Base-by-base conservation (phyloP, 2,797 vertebrate genomes). In the Notolepis coatsorum region DNA sequence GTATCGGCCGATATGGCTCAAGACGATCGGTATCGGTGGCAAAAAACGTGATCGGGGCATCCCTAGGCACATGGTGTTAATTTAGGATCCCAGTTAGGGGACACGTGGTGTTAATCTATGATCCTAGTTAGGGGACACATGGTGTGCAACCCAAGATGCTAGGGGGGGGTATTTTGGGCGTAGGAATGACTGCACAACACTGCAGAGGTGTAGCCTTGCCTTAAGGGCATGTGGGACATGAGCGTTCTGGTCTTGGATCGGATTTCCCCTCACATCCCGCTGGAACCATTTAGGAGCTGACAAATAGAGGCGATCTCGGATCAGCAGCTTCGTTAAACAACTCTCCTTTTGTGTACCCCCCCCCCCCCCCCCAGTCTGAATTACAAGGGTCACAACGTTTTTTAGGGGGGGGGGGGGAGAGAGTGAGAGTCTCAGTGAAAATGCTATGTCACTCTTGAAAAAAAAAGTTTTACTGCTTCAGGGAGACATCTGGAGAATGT, bases 261-360 rank as follows among this genome's bases (percentile, higher is more conserved):
- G 70, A 73, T 82, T 79, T 82, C 65, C 59, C 1, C 64, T 50
- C 68, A 61, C 68, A 41, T 74, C 72, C 77, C 71, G 64, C 53
- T 73, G 69, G 67, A 72, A 18, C 68, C 67, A 15, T 78, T 89
- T 75, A 80, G 61, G 28, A 68, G 62, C 70, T 79, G 73, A 77
- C 78, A 83, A 86, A 85, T 65, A 59, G 59, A 58, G 68, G 10
- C 55, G 60, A 68, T 66, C 48, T 71, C 7, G 31, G 71, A 81
- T 84, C 82, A 81, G 81, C 60, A 77, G 52, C 64, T 80, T 61
- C 64, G 42, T 57, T 58, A 79, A 81, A 67, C 64, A n/a, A n/a
- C 56, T 78, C 60, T 37, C 13, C 62, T 60, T 45, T 23, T 62
- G 73, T 80, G 66, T 69, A 68, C 62, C 27, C 1, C 55, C 51